phyloP scores from a whole-genome alignment of 2,888 invertebrate species.

The Heliconius cydno region DNA sequence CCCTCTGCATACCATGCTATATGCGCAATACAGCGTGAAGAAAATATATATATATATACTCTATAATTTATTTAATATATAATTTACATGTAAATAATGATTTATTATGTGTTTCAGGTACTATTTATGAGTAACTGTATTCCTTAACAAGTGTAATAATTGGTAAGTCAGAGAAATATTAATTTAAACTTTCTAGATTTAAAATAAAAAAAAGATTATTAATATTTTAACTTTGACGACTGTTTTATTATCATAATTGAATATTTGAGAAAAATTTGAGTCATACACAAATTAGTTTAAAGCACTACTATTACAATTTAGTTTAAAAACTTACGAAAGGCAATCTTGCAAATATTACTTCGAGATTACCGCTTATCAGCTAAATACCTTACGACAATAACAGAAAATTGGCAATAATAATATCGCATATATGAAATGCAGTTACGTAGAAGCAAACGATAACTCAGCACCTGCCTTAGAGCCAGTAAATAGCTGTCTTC shows the following conservation, averaged over 20 bases:
- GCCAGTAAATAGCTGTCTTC: slow-evolving; percentile 71
- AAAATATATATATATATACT: background rate
- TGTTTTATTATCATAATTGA: background rate
- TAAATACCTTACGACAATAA: background rate
- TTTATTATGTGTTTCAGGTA: slow-evolving; percentile 18
- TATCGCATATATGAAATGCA: background rate
- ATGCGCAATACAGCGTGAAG: background rate
- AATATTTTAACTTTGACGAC: too few species aligned
- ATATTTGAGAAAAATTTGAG: background rate
- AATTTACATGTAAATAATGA: background rate
- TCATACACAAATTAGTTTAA: too few species aligned
- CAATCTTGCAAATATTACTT: too few species aligned
- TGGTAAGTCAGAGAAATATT: background rate
- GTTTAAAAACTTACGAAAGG: too few species aligned
- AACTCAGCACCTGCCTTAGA: slow-evolving; percentile 63
- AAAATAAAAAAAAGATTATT: too few species aligned
- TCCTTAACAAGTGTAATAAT: slow-evolving; percentile 10
- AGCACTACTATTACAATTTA: too few species aligned
- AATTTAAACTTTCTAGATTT: too few species aligned
- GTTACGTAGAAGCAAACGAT: slow-evolving; percentile 50
- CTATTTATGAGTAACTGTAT: slow-evolving; percentile 12
- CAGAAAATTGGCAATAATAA: background rate
- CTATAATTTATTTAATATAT: background rate
- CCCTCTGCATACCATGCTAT: background rate
- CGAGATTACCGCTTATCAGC: too few species aligned